Evolutionary conservation across 2,888 invertebrate species (phyloP).

Genomic region (Chamaedrilus cognettii): DNA sequence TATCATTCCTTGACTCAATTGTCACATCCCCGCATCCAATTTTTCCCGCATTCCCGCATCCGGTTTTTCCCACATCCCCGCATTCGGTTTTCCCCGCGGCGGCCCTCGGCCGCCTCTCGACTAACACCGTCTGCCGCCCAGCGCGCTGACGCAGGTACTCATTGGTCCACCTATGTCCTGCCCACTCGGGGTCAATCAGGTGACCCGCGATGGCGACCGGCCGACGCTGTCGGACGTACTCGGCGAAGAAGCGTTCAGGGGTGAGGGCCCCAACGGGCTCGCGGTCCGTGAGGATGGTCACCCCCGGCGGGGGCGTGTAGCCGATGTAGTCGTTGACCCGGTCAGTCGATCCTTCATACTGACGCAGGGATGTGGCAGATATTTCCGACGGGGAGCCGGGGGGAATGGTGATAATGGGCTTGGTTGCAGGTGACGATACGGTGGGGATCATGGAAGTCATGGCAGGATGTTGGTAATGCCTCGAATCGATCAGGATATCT

Average conservation of each 20-base stretch:
- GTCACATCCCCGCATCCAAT: too few relatives aligned
- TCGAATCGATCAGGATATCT: too few relatives aligned
- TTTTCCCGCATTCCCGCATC: too few relatives aligned
- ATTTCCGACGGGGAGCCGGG: background rate
- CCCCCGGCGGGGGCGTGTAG: slow-evolving; percentile 20
- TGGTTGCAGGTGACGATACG: too few relatives aligned
- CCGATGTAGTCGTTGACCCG: slow-evolving; percentile 23
- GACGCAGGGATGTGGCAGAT: background rate
- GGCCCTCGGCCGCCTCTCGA: slow-evolving; percentile 21
- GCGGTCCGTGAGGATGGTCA: slow-evolving; percentile 8
- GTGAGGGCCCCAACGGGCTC: slow-evolving; percentile 11
- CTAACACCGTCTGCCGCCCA: slow-evolving; percentile 20
- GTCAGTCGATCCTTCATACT: background rate
- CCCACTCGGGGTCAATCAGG: slow-evolving; percentile 19
- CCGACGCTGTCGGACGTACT: slow-evolving; percentile 18
- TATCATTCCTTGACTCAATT: too few relatives aligned
- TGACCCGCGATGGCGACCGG: slow-evolving; percentile 25
- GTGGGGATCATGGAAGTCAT: background rate
- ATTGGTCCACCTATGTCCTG: slow-evolving; percentile 24
- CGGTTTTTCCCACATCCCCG: too few relatives aligned
- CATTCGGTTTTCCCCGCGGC: background rate
- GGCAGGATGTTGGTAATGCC: too few relatives aligned
- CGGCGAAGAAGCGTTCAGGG: slow-evolving; percentile 23
- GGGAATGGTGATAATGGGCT: background rate
- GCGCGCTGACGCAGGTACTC: slow-evolving; percentile 23